phyloP scores from a whole-genome alignment of 1,140 invertebrate species.

The Proctacanthus coquilletti region DNA sequence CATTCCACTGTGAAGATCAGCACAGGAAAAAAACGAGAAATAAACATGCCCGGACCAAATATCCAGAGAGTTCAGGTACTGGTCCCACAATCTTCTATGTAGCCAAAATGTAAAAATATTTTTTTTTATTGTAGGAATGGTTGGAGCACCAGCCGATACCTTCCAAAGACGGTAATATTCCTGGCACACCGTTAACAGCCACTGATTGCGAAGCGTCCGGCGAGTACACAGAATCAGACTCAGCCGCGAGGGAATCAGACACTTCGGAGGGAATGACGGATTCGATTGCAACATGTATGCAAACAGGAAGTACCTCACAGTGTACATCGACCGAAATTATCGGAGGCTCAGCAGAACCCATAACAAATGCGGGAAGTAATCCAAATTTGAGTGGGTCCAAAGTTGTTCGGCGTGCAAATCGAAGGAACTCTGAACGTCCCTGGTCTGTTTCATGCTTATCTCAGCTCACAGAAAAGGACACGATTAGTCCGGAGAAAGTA shows the following conservation, averaged over 20 bases:
- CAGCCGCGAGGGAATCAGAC: conserved; percentile 50
- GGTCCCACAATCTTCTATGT: conserved; percentile 3
- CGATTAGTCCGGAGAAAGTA: conserved; percentile 17
- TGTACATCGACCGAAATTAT: conserved; percentile 41
- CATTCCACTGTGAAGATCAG: conserved; percentile 11
- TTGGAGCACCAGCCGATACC: conserved; percentile 20
- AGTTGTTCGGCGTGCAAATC: conserved; percentile 19
- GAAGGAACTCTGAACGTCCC: conserved; percentile 38
- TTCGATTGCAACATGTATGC: conserved; percentile 44
- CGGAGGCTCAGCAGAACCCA: conserved; percentile 28
- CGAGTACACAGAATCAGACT: conserved; percentile 61
- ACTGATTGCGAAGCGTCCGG: conserved; percentile 69
- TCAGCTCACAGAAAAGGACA: conserved; percentile 37
- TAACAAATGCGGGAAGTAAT: conserved; percentile 19
- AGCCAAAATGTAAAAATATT: not conserved
- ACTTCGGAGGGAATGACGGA: conserved; percentile 56
- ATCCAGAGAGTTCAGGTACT: conserved; percentile 27
- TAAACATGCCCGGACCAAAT: conserved; percentile 21
- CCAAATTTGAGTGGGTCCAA: conserved; percentile 22
- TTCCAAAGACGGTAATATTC: not conserved
- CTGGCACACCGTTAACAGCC: conserved; percentile 6
- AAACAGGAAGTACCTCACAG: conserved; percentile 33
- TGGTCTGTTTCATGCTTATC: conserved; percentile 74
- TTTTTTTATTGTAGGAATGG: conserved; percentile 18
- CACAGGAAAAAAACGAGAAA: conserved; percentile 26